A percentile compares a stretch with the other conserved stretches of the same genome.
Evolutionary conservation across 2,113 vertebrate genomes (phyloP).

Genomic region (Irena cyanogastra): DNA sequence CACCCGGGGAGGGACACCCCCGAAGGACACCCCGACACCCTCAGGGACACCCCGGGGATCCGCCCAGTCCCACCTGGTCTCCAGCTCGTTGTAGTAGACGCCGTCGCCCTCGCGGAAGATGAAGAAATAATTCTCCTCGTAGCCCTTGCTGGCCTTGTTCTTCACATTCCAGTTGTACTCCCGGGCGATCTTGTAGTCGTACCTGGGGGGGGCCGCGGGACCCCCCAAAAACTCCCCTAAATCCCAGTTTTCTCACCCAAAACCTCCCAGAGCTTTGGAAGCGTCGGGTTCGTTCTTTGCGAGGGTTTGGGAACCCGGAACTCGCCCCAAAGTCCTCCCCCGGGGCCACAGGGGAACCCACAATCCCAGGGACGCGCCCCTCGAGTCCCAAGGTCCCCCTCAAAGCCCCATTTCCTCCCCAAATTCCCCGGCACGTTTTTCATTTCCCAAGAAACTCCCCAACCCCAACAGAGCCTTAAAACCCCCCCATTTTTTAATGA

Average conservation of each 20-base stretch:
- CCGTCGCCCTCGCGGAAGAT: conserved; percentile 93
- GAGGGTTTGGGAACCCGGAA: neutral
- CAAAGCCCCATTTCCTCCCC: neutral
- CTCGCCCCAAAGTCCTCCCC: no score
- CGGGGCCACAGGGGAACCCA: neutral
- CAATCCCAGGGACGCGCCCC: no score
- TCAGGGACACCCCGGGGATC: neutral
- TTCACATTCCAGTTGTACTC: conserved; percentile 98
- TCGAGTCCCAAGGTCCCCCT: no score
- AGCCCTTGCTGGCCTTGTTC: conserved; percentile 96
- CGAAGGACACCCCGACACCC: no score
- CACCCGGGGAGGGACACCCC: no score
- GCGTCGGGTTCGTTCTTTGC: neutral
- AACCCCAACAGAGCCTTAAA: no score
- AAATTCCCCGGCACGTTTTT: no score
- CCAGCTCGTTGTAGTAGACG: conserved; percentile 93
- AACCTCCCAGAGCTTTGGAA: neutral
- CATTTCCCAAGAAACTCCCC: no score
- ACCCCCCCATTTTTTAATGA: no score
- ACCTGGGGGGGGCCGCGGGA: conserved; percentile 58
- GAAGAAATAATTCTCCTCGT: conserved; percentile 96
- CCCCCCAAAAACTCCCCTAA: neutral
- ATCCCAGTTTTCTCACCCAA: no score
- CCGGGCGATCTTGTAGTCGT: conserved; percentile 93
- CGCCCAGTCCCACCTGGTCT: conserved; percentile 79